Base-by-base conservation (phyloP, 1,140 invertebrate genomes). In the Panonychus citri region DNA sequence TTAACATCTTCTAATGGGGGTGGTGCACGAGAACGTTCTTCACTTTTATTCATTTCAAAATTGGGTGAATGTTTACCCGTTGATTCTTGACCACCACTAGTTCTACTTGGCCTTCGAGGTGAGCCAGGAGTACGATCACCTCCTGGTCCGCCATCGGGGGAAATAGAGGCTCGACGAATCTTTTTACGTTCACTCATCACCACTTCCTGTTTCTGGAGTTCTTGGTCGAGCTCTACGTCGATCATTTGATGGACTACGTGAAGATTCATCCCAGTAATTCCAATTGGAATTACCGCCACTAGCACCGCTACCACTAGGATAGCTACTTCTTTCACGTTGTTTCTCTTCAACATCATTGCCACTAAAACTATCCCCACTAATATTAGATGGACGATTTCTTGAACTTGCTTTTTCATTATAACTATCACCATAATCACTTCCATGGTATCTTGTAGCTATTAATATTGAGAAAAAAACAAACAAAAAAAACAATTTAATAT, bases 1-100 rank as follows among this genome's bases (percentile, higher is more conserved):
- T 57, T 58, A 10, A 60, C 56, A 42, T 43, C 53, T 13, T 60
- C 59, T 5, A 13, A 56, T 25, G 54, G 26, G 3, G 46, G 40
- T 13, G 57, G 24, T 42, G 51, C 53, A 4, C 59, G 40, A 39
- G 19, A 15, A 10, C 30, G 30, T 40, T 42, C 34, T 25, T 37
- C 57, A 42, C 40, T 27, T 30, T 48, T 28, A 5, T 27, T 46
- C n/a, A 15, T 24, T 13, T 55, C 40, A 27, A 43, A 55, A 15
- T 25, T 55, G 40, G 24, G 24, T 19, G 40, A 53, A 5, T 26
- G 17, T 37, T 34, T 24, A 7, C 52, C 49, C 24, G 49, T 15
- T 17, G n/a, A 21, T 4, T 21, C n/a, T 21, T 34, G 17, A 21
- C 54, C 26, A 1, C 17, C 39, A 54, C 52, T n/a, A 13, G 15